These are phyloP conservation scores for Bombus confusus DNA, from an alignment of 1,140 invertebrate genomes.

Conservation along the genomic window DNA sequence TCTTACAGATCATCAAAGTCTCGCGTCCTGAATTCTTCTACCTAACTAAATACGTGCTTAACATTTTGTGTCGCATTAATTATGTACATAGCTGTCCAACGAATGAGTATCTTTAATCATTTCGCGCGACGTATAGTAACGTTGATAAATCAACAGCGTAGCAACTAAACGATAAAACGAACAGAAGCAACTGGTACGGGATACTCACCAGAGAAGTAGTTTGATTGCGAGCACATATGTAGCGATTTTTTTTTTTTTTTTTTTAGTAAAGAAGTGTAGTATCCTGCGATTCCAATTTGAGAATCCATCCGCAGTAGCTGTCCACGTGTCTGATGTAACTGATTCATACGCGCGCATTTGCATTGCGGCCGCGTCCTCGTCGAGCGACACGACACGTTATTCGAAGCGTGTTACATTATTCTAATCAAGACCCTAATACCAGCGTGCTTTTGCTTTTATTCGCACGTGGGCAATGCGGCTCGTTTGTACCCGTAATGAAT, in stretches of 20 bases:
- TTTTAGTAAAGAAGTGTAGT: not conserved
- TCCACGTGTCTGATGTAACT: constrained; percentile 32
- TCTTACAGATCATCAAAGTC: too few relatives aligned
- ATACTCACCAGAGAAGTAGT: not conserved
- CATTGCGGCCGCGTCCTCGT: constrained; percentile 53
- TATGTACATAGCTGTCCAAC: not conserved
- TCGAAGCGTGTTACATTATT: constrained; percentile 77
- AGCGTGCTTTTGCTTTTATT: constrained; percentile 72
- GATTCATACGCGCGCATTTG: constrained; percentile 59
- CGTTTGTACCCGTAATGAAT: constrained; percentile 75
- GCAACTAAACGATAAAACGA: not conserved
- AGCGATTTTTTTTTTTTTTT: not conserved
- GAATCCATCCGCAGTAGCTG: constrained; percentile 6
- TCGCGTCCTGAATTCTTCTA: too few relatives aligned
- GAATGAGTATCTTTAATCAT: not conserved
- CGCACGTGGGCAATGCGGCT: constrained; percentile 71
- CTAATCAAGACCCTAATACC: constrained; percentile 77
- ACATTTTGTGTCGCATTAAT: not conserved
- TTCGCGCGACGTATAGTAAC: not conserved
- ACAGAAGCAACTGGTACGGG: not conserved
- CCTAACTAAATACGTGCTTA: not conserved
- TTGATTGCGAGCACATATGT: not conserved
- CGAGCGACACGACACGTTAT: constrained; percentile 67
- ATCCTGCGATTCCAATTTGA: constrained; percentile 21
- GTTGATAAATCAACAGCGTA: not conserved